Conservation (phyloP, 2,888 invertebrate species). For the Harmothoe impar region DNA sequence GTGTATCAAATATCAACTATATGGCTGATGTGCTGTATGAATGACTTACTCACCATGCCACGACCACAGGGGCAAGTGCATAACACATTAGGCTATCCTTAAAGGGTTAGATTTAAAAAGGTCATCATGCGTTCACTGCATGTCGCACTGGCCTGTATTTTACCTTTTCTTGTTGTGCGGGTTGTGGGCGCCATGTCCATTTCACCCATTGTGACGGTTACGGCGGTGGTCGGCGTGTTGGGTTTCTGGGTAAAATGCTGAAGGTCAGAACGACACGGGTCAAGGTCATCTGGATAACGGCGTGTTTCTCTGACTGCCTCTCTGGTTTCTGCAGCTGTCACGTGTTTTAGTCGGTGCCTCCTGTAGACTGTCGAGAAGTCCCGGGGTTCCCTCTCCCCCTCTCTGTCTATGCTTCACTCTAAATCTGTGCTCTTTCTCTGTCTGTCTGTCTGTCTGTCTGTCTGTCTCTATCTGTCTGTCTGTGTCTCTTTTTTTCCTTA, state of each 20-base stretch:
- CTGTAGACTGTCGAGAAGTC: background rate
- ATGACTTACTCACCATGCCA: no score
- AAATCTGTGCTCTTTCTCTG: background rate
- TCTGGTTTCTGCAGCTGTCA: background rate
- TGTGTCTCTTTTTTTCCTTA: no score
- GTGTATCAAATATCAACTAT: no score
- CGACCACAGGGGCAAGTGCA: no score
- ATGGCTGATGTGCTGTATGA: no score
- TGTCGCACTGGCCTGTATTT: background rate
- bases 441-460: slow-evolving; percentile 13
- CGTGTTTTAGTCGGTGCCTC: background rate
- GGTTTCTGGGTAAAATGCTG: background rate
- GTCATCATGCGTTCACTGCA: background rate
- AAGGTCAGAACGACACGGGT: background rate
- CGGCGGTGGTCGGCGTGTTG: background rate
- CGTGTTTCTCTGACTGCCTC: background rate
- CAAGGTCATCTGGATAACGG: slow-evolving; percentile 32
- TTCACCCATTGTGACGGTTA: background rate
- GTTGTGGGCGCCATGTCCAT: background rate
- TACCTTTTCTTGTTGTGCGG: background rate
- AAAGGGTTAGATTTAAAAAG: no score
- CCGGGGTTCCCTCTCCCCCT: no score
- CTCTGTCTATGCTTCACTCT: background rate
- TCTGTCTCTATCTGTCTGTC: background rate
- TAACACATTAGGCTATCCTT: no score